Base-by-base conservation (phyloP, 2,888 invertebrate species). In the Hermaeophaga mercurialis region DNA sequence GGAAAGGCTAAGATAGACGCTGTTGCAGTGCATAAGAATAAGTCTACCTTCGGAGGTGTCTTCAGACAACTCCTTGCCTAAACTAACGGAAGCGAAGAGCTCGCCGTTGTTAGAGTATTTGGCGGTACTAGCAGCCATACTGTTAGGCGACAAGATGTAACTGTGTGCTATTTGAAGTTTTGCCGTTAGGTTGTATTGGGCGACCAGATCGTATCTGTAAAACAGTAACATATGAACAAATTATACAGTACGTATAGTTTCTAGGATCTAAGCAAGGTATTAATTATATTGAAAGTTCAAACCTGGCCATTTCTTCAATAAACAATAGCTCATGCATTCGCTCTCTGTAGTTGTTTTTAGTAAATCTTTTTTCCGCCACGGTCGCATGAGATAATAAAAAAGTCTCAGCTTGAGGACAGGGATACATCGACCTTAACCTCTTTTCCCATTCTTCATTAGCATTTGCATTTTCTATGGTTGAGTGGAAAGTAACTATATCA, bases 11-110 rank as follows among this genome's bases (percentile, higher is more conserved):
- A 82, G 48, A 60, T 68, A 83, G 5, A 90, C 86, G 31, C 84
- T 84, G 57, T 84, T 85, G 71, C 90, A 91, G 69, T 89, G 89
- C 69, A 88, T 88, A 11, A 91, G 78, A 58, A 92, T 87, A 9
- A 92, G 79, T 18, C 91, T 81, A 1, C 92, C 92, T 43, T 90
- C 89, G 8, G 89, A 86, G 2, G 91, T 90, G 72, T 92, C 92
- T 73, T 91, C 91, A 0, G 90, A 90, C 36, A 92, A 80, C 69
- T 88, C 87, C 70, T 88, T 86, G 17, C 85, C 85, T 33, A 91
- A 76, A 47, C 83, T 83, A 78, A 91, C 82, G 56, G 87, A 80
- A 5, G 88, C 91, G 77, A 89, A 91, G 22, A 91, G 77, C 75
- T 91, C 90, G 11, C 89, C 90, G 14, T 85, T 82, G 65, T 85